Conservation (phyloP, 2,797 vertebrate species). For the Setipinna tenuifilis region DNA sequence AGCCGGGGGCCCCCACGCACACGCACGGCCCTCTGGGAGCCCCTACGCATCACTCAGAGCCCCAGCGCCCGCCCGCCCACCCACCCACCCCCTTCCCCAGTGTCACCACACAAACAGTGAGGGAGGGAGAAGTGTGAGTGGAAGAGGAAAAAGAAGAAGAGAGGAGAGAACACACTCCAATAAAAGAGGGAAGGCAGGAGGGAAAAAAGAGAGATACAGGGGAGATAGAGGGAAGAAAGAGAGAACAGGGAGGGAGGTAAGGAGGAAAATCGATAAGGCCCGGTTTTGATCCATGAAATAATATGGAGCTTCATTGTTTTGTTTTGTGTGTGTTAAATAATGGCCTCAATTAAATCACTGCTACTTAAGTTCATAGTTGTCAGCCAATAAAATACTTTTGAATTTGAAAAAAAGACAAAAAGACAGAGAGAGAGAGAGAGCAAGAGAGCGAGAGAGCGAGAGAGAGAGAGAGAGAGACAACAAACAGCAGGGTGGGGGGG, state of each 20-base stretch:
- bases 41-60: conserved; percentile 42
- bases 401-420: not conserved
- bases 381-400: no score
- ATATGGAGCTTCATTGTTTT: no score
- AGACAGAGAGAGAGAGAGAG: not conserved
- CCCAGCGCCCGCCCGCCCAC: conserved; percentile 17
- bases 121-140: not conserved
- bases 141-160: no score
- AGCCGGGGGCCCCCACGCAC: conserved; percentile 74
- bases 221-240: not conserved
- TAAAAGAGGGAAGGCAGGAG: not conserved
- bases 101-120: not conserved
- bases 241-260: not conserved
- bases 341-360: no score
- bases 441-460: not conserved
- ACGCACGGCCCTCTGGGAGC: conserved; percentile 53
- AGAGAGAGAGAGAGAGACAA: conserved; percentile 12
- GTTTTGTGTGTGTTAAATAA: no score
- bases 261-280: not conserved
- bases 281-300: no score
- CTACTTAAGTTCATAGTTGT: no score
- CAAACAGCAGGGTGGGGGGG: conserved; percentile 42
- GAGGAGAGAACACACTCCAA: no score
- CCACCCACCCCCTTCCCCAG: conserved; percentile 35
- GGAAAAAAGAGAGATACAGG: not conserved